These are phyloP conservation scores for Aplysia californica DNA, from an alignment of 1,140 invertebrate species.

Conservation along the genomic window DNA sequence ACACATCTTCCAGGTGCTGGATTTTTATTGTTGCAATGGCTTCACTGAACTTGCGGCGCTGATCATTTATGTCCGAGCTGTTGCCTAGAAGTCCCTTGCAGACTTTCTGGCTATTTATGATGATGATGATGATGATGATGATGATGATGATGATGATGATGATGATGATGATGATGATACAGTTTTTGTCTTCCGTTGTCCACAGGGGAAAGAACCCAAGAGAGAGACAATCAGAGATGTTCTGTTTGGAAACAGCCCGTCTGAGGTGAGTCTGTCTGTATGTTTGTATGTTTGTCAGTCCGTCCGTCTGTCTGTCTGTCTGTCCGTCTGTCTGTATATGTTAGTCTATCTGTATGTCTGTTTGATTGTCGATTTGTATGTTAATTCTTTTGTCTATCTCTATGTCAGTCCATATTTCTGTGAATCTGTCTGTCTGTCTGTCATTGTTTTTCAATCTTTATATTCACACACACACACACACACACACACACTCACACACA, in stretches of 20 bases:
- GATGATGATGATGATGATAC: background rate
- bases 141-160: background rate
- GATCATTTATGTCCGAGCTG: background rate
- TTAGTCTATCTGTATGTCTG: background rate
- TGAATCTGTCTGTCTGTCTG: background rate
- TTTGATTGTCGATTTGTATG: background rate
- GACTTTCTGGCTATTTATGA: background rate
- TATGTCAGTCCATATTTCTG: background rate
- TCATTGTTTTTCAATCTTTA: too few relatives aligned
- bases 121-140: background rate
- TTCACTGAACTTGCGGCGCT: background rate
- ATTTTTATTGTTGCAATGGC: background rate
- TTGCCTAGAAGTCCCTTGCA: background rate
- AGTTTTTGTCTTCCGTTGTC: background rate
- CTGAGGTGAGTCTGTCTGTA: conserved; percentile 5
- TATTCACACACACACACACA: too few relatives aligned
- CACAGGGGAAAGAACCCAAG: conserved; percentile 18
- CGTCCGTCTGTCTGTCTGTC: conserved; percentile 1
- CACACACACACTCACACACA: too few relatives aligned
- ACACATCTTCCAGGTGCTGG: too few relatives aligned
- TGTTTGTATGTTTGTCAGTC: background rate
- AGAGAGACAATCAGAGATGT: conserved; percentile 28
- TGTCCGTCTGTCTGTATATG: background rate
- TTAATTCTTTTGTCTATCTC: background rate
- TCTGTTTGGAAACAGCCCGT: conserved; percentile 22